These are phyloP conservation scores for Aviceda subcristata DNA, from an alignment of 2,113 vertebrate species.

Conservation along the genomic window DNA sequence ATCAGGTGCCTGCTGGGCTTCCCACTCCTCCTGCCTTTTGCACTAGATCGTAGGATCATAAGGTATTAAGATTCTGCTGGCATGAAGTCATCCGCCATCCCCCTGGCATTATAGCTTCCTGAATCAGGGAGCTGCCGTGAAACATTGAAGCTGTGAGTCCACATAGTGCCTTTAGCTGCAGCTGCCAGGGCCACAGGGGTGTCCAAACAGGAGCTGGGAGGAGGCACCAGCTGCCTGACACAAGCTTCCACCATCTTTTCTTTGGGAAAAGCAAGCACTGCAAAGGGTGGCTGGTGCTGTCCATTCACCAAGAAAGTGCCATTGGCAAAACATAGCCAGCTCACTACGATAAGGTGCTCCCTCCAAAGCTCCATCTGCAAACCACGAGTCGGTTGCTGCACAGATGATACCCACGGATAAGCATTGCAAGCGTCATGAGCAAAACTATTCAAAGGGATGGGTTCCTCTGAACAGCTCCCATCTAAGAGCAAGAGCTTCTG, in stretches of 20 bases:
- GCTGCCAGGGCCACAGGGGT: neutral
- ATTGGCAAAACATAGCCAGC: neutral
- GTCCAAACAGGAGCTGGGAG: neutral
- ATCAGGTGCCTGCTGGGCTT: constrained; percentile 35
- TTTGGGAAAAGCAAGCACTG: neutral
- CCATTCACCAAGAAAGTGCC: neutral
- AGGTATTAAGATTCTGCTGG: neutral
- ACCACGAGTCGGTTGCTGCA: fast-evolving
- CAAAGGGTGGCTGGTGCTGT: neutral
- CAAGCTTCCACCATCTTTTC: neutral
- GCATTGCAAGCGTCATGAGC: fast-evolving
- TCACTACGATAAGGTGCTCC: neutral
- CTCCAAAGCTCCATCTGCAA: neutral
- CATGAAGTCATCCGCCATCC: neutral
- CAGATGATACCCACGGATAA: fast-evolving
- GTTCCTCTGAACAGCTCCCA: neutral
- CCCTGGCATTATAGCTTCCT: neutral
- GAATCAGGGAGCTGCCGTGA: fast-evolving
- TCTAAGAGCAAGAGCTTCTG: neutral
- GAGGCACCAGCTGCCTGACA: neutral
- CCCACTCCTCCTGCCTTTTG: constrained; percentile 14
- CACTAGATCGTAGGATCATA: neutral
- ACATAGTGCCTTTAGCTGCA: neutral
- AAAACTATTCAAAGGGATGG: neutral
- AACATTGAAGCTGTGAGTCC: neutral